Base-by-base conservation (phyloP, 2,888 invertebrate genomes). In the Acronicta alni region DNA sequence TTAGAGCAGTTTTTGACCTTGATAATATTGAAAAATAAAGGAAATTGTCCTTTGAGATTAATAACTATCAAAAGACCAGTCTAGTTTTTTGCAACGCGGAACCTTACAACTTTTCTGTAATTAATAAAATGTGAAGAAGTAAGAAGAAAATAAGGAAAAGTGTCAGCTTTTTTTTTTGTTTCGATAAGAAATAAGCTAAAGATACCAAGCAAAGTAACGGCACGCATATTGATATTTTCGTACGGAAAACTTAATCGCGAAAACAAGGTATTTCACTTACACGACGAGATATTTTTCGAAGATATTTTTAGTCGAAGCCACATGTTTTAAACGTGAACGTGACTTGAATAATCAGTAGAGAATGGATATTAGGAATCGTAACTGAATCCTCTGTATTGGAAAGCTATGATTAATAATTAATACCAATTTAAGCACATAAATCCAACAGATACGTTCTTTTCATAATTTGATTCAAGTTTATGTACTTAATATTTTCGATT, bases 361-460 rank as follows among this genome's bases (percentile, higher is more conserved):
- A 26, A 26, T 26, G 2, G 8, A 26, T 26, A 26, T 2, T 26
- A 9, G 9, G 9, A 26, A 26, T 32, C 51, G 45, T 42, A 53
- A 58, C 39, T 38, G 67, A 67, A 57, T 49, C 41, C 53, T 35
- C 47, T 44, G 39, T 51, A 57, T 71, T 67, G 57, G 35, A 42
- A 15, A 41, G 51, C 30, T 53, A 47, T 26, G 18, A 38, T 66
- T 23, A 20, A 58, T 48, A 42, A 67, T n/a, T n/a, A n/a, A n/a
- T n/a, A n/a, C n/a, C n/a, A n/a, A n/a, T n/a, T n/a, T n/a, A n/a
- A n/a, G n/a, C n/a, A n/a, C n/a, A n/a, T n/a, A n/a, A n/a, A n/a
- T n/a, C n/a, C n/a, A n/a, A n/a, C n/a, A n/a, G n/a, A n/a, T n/a
- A n/a, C n/a, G n/a, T n/a, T n/a, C n/a, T n/a, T n/a, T n/a, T n/a